phyloP scores from a whole-genome alignment of 1,140 invertebrate genomes.

The Gonatopus flavifemur region DNA sequence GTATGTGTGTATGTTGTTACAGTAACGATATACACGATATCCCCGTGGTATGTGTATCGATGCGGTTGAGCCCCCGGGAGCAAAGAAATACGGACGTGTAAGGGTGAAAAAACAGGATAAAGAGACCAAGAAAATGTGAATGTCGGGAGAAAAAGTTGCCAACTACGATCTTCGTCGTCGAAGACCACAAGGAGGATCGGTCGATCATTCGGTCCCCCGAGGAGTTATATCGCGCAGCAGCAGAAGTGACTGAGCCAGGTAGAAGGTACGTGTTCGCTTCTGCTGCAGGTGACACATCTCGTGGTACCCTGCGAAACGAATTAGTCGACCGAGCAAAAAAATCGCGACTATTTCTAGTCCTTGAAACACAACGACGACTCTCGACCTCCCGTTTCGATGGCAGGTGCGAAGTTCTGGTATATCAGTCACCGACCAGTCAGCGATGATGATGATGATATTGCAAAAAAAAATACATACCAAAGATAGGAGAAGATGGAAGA shows the following conservation, averaged over 20 bases:
- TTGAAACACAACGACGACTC: too few species aligned
- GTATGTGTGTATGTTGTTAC: too few species aligned
- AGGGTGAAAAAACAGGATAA: too few species aligned
- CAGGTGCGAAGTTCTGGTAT: conserved; percentile 40
- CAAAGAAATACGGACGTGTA: background rate
- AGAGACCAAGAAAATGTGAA: conserved; percentile 18
- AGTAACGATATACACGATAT: too few species aligned
- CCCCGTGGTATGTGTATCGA: too few species aligned
- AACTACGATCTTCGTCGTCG: conserved; percentile 6
- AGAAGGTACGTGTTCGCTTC: conserved; percentile 34
- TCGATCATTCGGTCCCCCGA: conserved; percentile 18
- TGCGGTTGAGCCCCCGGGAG: too few species aligned
- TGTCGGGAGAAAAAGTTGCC: conserved; percentile 17
- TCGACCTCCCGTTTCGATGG: conserved; percentile 13
- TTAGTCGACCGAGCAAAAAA: conserved; percentile 36
- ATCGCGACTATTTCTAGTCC: conserved; percentile 43
- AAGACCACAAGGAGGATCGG: conserved; percentile 11
- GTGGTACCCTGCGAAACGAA: conserved; percentile 31
- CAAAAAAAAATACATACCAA: too few species aligned
- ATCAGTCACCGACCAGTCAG: too few species aligned
- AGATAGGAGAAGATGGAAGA: too few species aligned
- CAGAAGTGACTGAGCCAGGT: conserved; percentile 12
- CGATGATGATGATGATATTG: too few species aligned
- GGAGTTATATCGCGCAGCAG: too few species aligned
- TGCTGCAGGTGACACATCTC: conserved; percentile 43